Conservation (phyloP, 92 coral and sea anemone species). For the Porites rus region DNA sequence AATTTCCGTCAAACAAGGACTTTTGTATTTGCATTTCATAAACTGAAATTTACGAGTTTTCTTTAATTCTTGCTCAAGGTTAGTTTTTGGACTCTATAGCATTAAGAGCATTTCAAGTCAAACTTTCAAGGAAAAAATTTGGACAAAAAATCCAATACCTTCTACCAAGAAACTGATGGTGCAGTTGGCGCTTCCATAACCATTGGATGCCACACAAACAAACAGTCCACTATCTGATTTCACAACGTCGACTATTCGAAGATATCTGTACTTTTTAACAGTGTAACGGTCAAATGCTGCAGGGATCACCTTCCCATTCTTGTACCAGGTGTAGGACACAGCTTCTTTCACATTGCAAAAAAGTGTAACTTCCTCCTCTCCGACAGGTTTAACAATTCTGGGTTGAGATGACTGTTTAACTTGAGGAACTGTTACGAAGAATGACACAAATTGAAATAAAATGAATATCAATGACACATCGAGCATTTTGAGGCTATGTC, state of each 20-base stretch:
- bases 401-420: constrained; percentile 21
- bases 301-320: constrained; percentile 32
- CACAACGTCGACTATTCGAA: constrained; percentile 55
- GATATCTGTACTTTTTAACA: constrained; percentile 35
- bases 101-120: not conserved
- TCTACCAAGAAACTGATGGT: constrained; percentile 35
- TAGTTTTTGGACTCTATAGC: not conserved
- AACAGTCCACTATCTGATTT: constrained; percentile 62
- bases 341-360: constrained; percentile 50
- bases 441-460: not conserved
- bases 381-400: constrained; percentile 44
- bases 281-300: not conserved
- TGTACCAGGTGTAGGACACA: constrained; percentile 56
- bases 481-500: too few species aligned
- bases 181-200: constrained; percentile 39
- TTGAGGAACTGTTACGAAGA: constrained; percentile 32
- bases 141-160: constrained; percentile 18
- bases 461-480: not conserved
- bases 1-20: too few species aligned
- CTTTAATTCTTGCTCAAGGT: too few species aligned
- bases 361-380: constrained; percentile 50
- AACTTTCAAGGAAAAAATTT: not conserved
- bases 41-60: too few species aligned
- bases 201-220: constrained; percentile 57
- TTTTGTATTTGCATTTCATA: too few species aligned